These are phyloP conservation scores for Drosophila nigromelanica DNA, from an alignment of 1,140 invertebrate genomes.

Conservation along the genomic window DNA sequence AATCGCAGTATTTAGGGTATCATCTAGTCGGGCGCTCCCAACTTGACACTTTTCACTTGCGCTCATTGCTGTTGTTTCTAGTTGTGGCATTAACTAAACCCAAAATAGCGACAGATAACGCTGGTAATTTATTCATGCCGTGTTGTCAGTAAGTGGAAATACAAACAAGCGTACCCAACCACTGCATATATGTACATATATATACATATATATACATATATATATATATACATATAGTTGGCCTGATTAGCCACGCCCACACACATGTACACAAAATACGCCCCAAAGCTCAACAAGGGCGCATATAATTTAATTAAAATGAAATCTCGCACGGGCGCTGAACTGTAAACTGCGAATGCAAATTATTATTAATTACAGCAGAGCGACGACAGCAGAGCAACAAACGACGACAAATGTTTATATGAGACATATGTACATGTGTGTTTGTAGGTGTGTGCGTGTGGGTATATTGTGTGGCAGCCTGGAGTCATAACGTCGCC, in stretches of 20 bases:
- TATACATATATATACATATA: no score
- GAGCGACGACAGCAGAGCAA: slow-evolving; percentile 38
- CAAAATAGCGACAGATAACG: slow-evolving; percentile 35
- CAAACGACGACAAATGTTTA: slow-evolving; percentile 46
- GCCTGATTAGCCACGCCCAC: slow-evolving; percentile 34
- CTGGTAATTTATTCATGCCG: slow-evolving; percentile 43
- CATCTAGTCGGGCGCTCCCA: no score
- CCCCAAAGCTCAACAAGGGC: slow-evolving; percentile 34
- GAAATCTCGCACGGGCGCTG: slow-evolving; percentile 50
- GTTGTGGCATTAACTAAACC: slow-evolving; percentile 17
- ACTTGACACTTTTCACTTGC: slow-evolving; percentile 2
- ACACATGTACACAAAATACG: background rate
- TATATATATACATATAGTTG: slow-evolving; percentile 15
- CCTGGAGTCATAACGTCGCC: slow-evolving; percentile 19
- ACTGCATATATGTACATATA: slow-evolving; percentile 3
- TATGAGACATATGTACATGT: slow-evolving; percentile 26
- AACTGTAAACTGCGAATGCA: slow-evolving; percentile 53
- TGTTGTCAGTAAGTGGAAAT: slow-evolving; percentile 21
- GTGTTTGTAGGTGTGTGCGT: background rate
- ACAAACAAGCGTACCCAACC: background rate
- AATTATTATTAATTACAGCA: slow-evolving; percentile 55
- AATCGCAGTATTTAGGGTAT: no score
- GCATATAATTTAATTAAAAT: slow-evolving; percentile 57
- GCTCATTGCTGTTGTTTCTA: slow-evolving; percentile 4
- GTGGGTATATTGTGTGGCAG: slow-evolving; percentile 17